Conservation (phyloP, 2,888 invertebrate genomes). For the Pollenia angustigena region DNA sequence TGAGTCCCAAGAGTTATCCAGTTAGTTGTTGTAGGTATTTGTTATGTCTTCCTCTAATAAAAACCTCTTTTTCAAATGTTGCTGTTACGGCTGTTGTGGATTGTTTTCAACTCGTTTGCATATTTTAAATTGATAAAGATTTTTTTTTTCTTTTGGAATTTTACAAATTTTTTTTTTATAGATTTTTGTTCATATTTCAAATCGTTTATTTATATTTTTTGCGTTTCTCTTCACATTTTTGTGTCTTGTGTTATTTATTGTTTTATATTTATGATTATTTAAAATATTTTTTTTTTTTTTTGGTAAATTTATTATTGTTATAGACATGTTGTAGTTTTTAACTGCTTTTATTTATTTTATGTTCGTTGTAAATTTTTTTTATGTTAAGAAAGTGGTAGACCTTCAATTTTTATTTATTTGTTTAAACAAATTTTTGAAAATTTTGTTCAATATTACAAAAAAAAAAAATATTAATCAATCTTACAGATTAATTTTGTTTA, state of each 20-base stretch:
- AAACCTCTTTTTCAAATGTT: slow-evolving; percentile 52
- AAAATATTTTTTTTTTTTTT: slow-evolving; percentile 41
- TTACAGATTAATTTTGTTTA: slow-evolving; percentile 32
- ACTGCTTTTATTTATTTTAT: slow-evolving; percentile 52
- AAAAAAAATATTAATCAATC: background rate
- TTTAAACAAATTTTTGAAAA: slow-evolving; percentile 51
- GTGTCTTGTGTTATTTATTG: slow-evolving; percentile 58
- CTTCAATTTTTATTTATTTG: slow-evolving; percentile 76
- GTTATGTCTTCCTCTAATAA: slow-evolving; percentile 50
- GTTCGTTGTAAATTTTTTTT: slow-evolving; percentile 28
- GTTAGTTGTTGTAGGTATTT: slow-evolving; percentile 8
- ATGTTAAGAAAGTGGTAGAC: slow-evolving; percentile 81
- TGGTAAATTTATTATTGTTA: slow-evolving; percentile 70
- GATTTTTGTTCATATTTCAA: slow-evolving; percentile 31
- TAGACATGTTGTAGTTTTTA: slow-evolving; percentile 69
- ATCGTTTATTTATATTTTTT: slow-evolving; percentile 46
- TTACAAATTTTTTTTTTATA: slow-evolving; percentile 2
- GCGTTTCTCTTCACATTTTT: slow-evolving; percentile 60
- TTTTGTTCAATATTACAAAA: slow-evolving; percentile 24
- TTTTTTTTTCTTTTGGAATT: slow-evolving; percentile 18
- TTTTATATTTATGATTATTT: slow-evolving; percentile 44
- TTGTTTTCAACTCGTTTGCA: slow-evolving; percentile 67
- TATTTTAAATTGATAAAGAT: slow-evolving; percentile 66
- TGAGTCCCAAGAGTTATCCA: slow-evolving; percentile 21
- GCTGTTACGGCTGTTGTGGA: slow-evolving; percentile 17